These are phyloP conservation scores for Drosophila nr. medialis DNA, from an alignment of 2,888 invertebrate genomes.

Conservation along the genomic window DNA sequence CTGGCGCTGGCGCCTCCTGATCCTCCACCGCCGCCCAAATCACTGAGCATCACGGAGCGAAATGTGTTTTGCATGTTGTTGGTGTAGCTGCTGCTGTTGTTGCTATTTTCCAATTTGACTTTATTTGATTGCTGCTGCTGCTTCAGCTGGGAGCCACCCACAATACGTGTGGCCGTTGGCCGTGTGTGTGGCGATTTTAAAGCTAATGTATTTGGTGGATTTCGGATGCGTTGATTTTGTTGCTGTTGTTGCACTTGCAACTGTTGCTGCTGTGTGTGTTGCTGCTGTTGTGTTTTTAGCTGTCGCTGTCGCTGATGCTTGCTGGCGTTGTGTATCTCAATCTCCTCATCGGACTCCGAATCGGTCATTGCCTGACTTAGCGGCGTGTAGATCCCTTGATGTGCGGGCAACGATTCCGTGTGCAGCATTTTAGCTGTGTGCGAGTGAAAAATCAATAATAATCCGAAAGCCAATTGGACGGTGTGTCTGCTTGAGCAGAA, in stretches of 20 bases:
- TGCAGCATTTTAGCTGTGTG: slow-evolving; percentile 83
- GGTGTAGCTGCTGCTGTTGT: slow-evolving; percentile 65
- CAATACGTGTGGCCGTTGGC: slow-evolving; percentile 50
- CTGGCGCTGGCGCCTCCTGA: slow-evolving; percentile 38
- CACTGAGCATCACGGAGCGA: slow-evolving; percentile 83
- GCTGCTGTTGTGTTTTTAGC: slow-evolving; percentile 57
- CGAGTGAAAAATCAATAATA: slow-evolving; percentile 78
- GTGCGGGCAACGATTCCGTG: slow-evolving; percentile 82
- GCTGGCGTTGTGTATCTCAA: slow-evolving; percentile 71
- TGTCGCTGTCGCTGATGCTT: slow-evolving; percentile 55
- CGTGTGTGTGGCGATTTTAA: slow-evolving; percentile 64
- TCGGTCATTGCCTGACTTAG: slow-evolving; percentile 91
- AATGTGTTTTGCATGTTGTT: slow-evolving; percentile 83
- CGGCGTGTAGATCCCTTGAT: slow-evolving; percentile 89
- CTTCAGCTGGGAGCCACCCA: slow-evolving; percentile 44
- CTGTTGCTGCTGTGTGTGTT: slow-evolving; percentile 53
- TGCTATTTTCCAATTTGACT: slow-evolving; percentile 30
- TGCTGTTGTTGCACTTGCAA: slow-evolving; percentile 50
- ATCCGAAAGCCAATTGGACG: slow-evolving; percentile 7
- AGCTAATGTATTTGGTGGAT: slow-evolving; percentile 71
- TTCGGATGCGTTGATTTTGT: slow-evolving; percentile 62
- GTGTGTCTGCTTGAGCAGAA: not conserved
- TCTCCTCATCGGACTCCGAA: slow-evolving; percentile 91
- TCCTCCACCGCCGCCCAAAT: slow-evolving; percentile 62
- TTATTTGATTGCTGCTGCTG: slow-evolving; percentile 43